Base-by-base conservation (phyloP, 1,140 invertebrate genomes). In the Phenacoccus solenopsis region DNA sequence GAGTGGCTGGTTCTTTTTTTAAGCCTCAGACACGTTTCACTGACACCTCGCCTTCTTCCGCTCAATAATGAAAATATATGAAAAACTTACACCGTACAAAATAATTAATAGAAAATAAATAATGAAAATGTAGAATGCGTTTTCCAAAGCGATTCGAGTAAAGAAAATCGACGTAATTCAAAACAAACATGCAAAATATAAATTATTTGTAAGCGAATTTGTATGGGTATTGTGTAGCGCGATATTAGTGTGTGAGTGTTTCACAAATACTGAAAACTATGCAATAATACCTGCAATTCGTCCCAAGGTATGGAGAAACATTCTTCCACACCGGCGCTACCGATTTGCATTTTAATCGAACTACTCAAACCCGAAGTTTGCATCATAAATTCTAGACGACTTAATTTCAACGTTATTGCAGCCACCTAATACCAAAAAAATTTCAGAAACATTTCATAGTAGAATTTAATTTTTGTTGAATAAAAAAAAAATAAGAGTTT, bases 231-330 rank as follows among this genome's bases (percentile, higher is more conserved):
- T 27, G 35, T 70, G 28, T 21, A 32, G 57, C 22, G 57, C 28
- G 32, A 57, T 57, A 30, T 25, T 20, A 28, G 38, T 56, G 32
- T 57, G 38, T 56, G 69, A 35, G 20, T 22, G 1, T 70, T 28
- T 69, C 27, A 16, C 22, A 70, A 25, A 70, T 25, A 30, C 25
- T 49, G 38, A 71, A 69, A 57, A 64, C 32, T 32, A 5, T 9
- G 25, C 57, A 35, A 70, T 72, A 75, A 80, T 79, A 93, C 91
- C 87, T 95, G 93, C 82, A 97, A 91, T 81, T 96, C 93, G 77
- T 96, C 93, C 88, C 91, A 94, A 2, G 89, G 88, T 76, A 96
- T 94, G 61, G 90, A 88, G 7, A 86, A 84, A 77, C 90, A 93
- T 78, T 96, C 92, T 73, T 93, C 88, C 67, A 85, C 86, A 13